Base-by-base conservation (phyloP, 2,797 vertebrate genomes). In the Oreonectes daqikongensis region DNA sequence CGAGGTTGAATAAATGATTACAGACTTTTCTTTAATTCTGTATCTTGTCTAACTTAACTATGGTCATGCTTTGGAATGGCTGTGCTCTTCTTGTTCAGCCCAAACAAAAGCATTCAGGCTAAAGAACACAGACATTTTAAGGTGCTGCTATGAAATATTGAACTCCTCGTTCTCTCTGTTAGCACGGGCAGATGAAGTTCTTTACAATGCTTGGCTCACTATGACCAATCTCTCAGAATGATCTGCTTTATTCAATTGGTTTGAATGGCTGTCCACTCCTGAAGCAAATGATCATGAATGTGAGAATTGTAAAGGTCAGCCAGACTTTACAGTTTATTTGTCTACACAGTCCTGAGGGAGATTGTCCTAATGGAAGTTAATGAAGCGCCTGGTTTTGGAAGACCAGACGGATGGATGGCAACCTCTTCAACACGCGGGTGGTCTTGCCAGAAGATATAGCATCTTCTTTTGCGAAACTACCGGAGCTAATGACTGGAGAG, bases 201-300 rank as follows among this genome's bases (percentile, higher is more conserved):
- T 55, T 53, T 20, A 2, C 60, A 63, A 35, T 46, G 35, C 64
- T 60, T 18, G 70, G 64, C 63, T 9, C 18, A 40, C 50, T 46
- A 87, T 84, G 77, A 83, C 40, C 20, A 63, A 38, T 70, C 79
- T 78, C 18, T 85, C 83, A 77, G 46, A 81, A 81, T 82, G 76
- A 53, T 20, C 70, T 57, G 75, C 63, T 84, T 77, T 64, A 82
- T 83, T 72, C 20, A 81, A 80, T 81, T 9, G 28, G 14, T 55
- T 48, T 22, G 38, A 82, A 76, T 10, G 67, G 77, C 72, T 78
- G 57, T 38, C 40, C 14, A 48, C 26, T 30, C 68, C 75, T 52
- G 59, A 53, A 78, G 48, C 68, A 70, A 64, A 77, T 35, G 48
- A 67, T 67, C 48, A 28, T 44, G 42, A 52, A 44, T 72, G 70